Evolutionary conservation across 2,113 vertebrate species (phyloP).

Genomic region (Proteles cristata): DNA sequence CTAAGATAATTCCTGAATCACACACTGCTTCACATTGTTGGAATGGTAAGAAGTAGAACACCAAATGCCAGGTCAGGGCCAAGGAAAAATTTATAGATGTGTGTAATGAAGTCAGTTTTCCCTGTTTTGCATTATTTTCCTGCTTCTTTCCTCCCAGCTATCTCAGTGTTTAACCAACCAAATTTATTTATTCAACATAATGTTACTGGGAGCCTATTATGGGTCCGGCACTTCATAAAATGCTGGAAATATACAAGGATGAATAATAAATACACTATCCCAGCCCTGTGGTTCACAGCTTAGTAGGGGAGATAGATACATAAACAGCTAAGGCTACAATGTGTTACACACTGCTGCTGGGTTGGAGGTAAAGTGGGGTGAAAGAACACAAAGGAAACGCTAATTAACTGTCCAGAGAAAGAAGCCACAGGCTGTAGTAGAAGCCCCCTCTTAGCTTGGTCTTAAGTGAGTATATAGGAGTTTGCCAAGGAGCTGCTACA

Average conservation of each 20-base stretch:
- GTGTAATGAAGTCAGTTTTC: not conserved
- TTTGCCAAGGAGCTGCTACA: not conserved
- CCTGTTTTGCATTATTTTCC: not conserved
- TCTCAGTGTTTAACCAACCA: conserved; percentile 36
- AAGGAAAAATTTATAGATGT: not conserved
- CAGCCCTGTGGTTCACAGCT: conserved; percentile 22
- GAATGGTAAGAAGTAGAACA: not conserved
- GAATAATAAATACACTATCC: not conserved
- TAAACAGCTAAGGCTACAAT: not conserved
- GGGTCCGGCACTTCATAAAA: conserved; percentile 19
- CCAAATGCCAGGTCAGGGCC: not conserved
- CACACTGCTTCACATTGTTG: not conserved
- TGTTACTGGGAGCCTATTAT: not conserved
- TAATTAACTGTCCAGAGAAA: not conserved
- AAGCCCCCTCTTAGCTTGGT: not conserved
- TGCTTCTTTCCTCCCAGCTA: not conserved
- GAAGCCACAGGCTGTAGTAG: not conserved
- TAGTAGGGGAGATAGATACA: not conserved
- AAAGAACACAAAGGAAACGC: not conserved
- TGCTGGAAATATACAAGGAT: conserved; percentile 23
- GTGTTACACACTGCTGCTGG: not conserved
- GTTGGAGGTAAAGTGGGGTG: not conserved
- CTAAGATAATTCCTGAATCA: conserved; percentile 48
- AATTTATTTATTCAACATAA: conserved; percentile 49
- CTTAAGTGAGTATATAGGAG: not conserved